Evolutionary conservation across 2,888 invertebrate genomes (phyloP).

Genomic region (Tetropium fuscum): DNA sequence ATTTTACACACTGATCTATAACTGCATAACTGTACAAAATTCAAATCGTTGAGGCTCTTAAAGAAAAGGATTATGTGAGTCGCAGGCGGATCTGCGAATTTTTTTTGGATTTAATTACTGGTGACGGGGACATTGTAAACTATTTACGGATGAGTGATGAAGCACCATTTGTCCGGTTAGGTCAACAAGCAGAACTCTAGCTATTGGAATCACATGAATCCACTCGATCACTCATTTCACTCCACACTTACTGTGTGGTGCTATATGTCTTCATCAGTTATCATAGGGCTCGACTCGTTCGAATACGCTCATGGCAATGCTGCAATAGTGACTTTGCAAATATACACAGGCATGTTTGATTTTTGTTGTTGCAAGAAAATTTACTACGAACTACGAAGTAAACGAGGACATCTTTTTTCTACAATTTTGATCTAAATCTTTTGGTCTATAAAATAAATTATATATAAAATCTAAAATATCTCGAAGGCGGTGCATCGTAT

Average conservation of each 20-base stretch:
- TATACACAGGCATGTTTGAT: constrained; percentile 10
- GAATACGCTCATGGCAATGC: constrained; percentile 27
- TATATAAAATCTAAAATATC: too few relatives aligned
- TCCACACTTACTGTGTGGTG: constrained; percentile 28
- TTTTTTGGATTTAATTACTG: constrained; percentile 2
- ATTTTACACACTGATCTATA: constrained; percentile 11
- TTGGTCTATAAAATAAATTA: too few relatives aligned
- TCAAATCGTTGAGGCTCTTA: constrained; percentile 19
- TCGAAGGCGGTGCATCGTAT: too few relatives aligned
- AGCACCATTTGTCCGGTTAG: constrained; percentile 14
- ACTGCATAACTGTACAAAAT: constrained; percentile 17
- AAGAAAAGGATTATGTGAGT: constrained; percentile 18
- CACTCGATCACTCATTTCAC: too few relatives aligned
- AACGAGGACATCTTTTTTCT: constrained; percentile 2
- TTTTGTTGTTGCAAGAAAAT: constrained; percentile 4
- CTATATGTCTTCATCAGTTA: constrained; percentile 27
- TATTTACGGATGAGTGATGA: constrained; percentile 12
- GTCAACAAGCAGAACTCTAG: constrained; percentile 18
- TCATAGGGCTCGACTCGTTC: constrained; percentile 28
- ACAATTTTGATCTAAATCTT: too few relatives aligned
- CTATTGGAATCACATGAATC: constrained; percentile 2
- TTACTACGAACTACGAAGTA: constrained; percentile 8
- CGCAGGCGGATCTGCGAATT: constrained; percentile 8
- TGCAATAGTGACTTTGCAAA: constrained; percentile 20
- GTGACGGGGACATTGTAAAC: constrained; percentile 14